Percentiles rank a stretch among this genome's conserved stretches.
phyloP scores from a whole-genome alignment of 2,113 vertebrate species.

The Probosciger aterrimus region DNA sequence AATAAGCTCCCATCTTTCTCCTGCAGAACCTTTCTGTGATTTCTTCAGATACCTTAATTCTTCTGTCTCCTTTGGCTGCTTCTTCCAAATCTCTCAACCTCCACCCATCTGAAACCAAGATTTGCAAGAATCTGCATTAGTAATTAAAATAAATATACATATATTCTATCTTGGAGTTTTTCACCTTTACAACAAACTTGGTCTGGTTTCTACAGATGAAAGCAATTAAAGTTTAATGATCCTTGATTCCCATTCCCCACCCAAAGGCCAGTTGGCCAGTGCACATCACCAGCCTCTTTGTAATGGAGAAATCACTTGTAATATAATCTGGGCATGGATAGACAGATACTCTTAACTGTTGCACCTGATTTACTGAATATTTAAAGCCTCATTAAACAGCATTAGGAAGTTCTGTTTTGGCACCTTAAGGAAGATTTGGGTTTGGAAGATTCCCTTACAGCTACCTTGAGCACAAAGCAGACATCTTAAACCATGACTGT shows the following conservation, averaged over 20 bases:
- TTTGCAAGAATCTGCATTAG: neutral
- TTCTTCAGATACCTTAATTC: neutral
- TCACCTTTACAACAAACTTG: neutral
- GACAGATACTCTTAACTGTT: neutral
- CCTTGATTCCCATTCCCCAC: neutral
- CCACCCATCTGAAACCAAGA: neutral
- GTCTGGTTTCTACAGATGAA: neutral
- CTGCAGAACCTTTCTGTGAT: neutral
- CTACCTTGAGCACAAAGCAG: neutral
- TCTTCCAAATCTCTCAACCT: neutral
- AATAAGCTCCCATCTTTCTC: neutral
- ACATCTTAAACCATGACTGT: neutral
- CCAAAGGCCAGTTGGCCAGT: neutral
- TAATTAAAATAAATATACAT: neutral
- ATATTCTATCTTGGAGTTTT: neutral
- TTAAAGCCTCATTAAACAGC: neutral
- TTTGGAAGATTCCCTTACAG: neutral
- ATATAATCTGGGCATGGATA: neutral
- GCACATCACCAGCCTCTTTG: neutral
- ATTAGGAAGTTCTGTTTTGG: neutral
- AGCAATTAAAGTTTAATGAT: neutral
- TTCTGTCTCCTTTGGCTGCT: neutral
- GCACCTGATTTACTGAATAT: neutral
- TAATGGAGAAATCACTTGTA: neutral
- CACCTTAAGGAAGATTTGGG: neutral